Evolutionary conservation across 1,140 invertebrate species (phyloP), one percentile per base, ranked within the genome.

Genomic region (Drosophila bifasciata): DNA sequence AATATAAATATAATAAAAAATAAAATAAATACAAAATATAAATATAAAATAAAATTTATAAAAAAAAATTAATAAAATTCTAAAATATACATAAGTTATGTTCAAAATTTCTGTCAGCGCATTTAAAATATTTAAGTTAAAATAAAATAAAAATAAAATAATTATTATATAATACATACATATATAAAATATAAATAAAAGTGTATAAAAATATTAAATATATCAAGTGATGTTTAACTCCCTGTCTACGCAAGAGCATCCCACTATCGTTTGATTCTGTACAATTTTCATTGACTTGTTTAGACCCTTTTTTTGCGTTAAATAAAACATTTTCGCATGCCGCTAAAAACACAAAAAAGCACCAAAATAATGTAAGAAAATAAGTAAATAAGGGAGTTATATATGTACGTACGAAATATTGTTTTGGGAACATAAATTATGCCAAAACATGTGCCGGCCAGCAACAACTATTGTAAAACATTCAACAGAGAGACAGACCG

Each of bases 401-500:
- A n/a, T n/a, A n/a, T n/a, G n/a, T n/a, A n/a, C n/a, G 70, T 59
- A 72, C 53, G 57, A 74, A 74, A 64, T 40, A 55, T 64, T 72
- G 39, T 67, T 78, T 60, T 59, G 52, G 45, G 45, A 51, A 80
- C 76, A 84, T 84, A 85, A 85, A 85, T 85, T 85, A 85, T 85
- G 81, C 77, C 60, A 36, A 59, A 74, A 60, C 80, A 84, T 79
- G 80, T 69, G 76, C 76, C 72, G 67, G 55, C 79, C 79, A 64
- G 60, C 74, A 74, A 46, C 53, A 21, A 63, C 23, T 25, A 3
- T n/a, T n/a, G n/a, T n/a, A n/a, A 44, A 51, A 48, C 64, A 40
- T 44, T 16, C 25, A 11, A 17, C 60, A 61, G 43, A 68, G 58
- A 62, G 25, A 16, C 25, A 46, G 36, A 21, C 36, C 51, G 46